Conservation (phyloP, 2,113 vertebrate species). For the Gyps fulvus region DNA sequence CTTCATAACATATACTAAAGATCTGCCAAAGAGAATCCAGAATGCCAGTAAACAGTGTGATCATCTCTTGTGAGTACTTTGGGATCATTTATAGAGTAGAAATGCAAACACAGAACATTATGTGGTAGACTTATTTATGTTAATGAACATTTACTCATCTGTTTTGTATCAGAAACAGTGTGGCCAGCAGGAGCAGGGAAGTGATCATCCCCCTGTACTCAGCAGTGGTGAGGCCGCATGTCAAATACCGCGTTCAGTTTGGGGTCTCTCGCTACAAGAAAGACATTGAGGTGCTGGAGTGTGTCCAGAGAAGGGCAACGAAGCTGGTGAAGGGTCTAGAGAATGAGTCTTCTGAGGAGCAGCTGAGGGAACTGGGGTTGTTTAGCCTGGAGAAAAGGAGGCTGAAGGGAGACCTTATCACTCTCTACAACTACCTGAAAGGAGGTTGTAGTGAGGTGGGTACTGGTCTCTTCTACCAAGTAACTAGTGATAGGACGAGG, state of each 20-base stretch:
- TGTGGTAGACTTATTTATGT: not conserved
- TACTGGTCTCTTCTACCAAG: not conserved
- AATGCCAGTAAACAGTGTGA: not conserved
- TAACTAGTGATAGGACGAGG: too few species aligned
- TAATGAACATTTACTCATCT: not conserved
- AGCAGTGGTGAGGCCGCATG: not conserved
- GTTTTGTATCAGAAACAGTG: not conserved
- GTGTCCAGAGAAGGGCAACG: rapidly evolving
- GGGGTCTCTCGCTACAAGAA: too few species aligned
- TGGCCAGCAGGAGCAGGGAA: not conserved
- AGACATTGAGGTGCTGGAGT: not conserved
- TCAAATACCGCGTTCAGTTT: not conserved
- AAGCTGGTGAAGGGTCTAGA: not conserved
- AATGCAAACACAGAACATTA: not conserved
- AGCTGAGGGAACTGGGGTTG: not conserved
- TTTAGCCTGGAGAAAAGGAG: not conserved
- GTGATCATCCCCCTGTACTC: not conserved
- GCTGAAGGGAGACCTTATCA: rapidly evolving
- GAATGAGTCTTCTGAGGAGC: not conserved
- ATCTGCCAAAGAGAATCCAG: not conserved
- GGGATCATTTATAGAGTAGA: not conserved
- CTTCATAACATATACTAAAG: not conserved
- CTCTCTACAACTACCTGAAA: too few species aligned
- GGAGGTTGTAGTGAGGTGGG: too few species aligned
- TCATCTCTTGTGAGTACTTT: not conserved